Evolutionary conservation across 2,888 invertebrate species (phyloP), one percentile per base, ranked within the genome.

Genomic region (Drosophila borborema): DNA sequence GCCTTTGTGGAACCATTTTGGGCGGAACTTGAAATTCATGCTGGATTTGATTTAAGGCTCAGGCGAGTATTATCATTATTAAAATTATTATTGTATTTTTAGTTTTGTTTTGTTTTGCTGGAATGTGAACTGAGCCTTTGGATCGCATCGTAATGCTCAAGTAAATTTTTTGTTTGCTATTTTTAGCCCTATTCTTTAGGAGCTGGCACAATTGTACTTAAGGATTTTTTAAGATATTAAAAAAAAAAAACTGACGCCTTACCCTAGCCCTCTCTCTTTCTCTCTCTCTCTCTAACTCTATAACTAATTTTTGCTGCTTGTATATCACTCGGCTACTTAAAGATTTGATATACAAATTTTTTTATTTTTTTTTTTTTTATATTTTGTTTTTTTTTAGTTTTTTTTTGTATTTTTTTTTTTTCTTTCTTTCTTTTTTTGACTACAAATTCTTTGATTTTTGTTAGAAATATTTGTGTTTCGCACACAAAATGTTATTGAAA

Each of bases 391-490:
- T 12, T 3, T 34, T 12, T 3, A 2, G 10, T n/a, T n/a, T n/a
- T n/a, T n/a, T n/a, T n/a, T n/a, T n/a, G n/a, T n/a, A n/a, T n/a
- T n/a, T n/a, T n/a, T 12, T 1, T 18, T 18, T 34, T 3, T 34
- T 7, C 23, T 54, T 54, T 43, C 59, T 49, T 75, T 28, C 49
- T 59, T 49, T 45, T 76, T 79, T 85, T 87, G 84, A 85, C 83
- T 81, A 86, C 83, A 79, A 85, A 85, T 87, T 82, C 80, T 80
- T 82, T 80, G 80, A 80, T 80, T 80, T 82, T 76, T 76, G 80
- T 82, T 82, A 10, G 49, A 20, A 48, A 48, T 48, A 14, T 51
- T n/a, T 46, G 43, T 58, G 43, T 54, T 54, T n/a, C 38, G 36
- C 34, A 55, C 40, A 54, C 43, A 83, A 77, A 77, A 56, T 53